Evolutionary conservation across 2,888 invertebrate genomes (phyloP).

Genomic region (Conops quadrifasciatus): DNA sequence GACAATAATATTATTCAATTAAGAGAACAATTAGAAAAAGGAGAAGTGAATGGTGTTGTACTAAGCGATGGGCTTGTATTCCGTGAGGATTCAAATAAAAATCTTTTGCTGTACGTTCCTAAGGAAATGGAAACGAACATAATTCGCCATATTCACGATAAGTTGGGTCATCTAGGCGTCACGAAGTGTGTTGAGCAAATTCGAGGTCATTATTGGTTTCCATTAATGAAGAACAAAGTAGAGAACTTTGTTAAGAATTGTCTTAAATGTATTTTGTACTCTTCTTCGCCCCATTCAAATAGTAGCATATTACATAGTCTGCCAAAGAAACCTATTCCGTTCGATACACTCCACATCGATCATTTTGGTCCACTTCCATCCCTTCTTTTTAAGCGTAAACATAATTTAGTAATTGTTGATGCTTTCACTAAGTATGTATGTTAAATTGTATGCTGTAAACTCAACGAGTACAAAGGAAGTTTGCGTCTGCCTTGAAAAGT

Average conservation of each 20-base stretch:
- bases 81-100: constrained; percentile 20
- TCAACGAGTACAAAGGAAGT: background rate
- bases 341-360: constrained; percentile 7
- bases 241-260: constrained; percentile 23
- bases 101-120: constrained; percentile 38
- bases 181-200: constrained; percentile 36
- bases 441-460: background rate
- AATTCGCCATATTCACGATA: constrained; percentile 36
- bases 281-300: background rate
- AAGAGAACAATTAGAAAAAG: constrained; percentile 30
- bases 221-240: constrained; percentile 25
- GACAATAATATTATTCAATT: constrained; percentile 28
- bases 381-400: background rate
- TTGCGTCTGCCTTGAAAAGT: no score
- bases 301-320: background rate
- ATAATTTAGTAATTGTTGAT: background rate
- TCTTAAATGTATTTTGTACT: constrained; percentile 14
- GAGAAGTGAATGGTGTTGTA: constrained; percentile 20
- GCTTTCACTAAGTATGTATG: background rate
- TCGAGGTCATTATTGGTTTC: constrained; percentile 39
- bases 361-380: no score
- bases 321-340: background rate
- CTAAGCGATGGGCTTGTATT: constrained; percentile 36
- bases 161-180: constrained; percentile 34
- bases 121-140: constrained; percentile 39